Evolutionary conservation across 2,797 vertebrate genomes (phyloP).

Genomic region (Hybognathus amarus): DNA sequence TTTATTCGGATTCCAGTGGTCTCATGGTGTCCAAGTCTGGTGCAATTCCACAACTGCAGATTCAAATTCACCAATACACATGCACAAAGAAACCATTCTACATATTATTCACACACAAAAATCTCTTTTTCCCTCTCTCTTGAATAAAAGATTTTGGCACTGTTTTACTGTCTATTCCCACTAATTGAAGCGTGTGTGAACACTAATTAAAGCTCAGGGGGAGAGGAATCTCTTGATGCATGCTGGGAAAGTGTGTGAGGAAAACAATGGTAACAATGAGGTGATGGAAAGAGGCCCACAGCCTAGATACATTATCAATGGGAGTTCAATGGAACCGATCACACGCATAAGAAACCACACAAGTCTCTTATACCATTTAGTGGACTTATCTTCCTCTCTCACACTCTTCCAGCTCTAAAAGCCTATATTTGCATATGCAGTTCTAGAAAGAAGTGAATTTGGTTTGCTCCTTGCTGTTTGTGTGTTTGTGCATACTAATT

Average conservation of each 20-base stretch:
- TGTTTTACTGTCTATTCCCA: constrained; percentile 38
- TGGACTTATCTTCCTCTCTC: neutral
- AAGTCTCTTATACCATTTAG: constrained; percentile 9
- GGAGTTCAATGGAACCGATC: constrained; percentile 7
- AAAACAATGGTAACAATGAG: constrained; percentile 40
- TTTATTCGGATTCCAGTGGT: constrained; percentile 43
- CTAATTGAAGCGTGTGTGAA: constrained; percentile 47
- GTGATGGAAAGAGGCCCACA: constrained; percentile 7
- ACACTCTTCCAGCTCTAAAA: neutral
- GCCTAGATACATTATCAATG: constrained; percentile 13
- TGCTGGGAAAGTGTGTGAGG: constrained; percentile 21
- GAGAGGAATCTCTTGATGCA: constrained; percentile 38
- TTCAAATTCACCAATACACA: constrained; percentile 39
- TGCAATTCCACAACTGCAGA: neutral
- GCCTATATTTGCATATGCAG: constrained; percentile 18
- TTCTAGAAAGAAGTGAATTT: constrained; percentile 13
- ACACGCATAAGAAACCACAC: neutral
- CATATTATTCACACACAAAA: neutral
- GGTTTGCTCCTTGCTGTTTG: neutral
- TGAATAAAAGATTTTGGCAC: constrained; percentile 37
- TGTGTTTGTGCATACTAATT: constrained; percentile 11
- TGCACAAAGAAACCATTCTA: constrained; percentile 6
- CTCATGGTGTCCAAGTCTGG: constrained; percentile 16
- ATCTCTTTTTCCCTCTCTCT: neutral
- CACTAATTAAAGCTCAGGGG: constrained; percentile 43